Evolutionary conservation across 1,140 invertebrate genomes (phyloP).

Genomic region (Augochlora pura): DNA sequence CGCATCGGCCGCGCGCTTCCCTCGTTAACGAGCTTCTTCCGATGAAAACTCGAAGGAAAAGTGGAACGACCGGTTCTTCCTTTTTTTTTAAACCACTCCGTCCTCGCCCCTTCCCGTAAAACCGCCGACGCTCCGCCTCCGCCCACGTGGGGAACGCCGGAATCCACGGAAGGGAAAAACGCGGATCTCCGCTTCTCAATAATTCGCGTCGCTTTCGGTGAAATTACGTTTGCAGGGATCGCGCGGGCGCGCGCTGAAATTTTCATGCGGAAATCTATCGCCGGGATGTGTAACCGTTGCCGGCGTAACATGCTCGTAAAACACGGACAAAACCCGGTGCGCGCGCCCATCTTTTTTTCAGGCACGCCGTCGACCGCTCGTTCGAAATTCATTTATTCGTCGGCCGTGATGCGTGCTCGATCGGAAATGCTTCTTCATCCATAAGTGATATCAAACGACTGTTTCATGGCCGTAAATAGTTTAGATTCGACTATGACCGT

Average conservation of each 20-base stretch:
- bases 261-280: slow-evolving; percentile 6
- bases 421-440: no score
- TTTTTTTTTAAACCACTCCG: slow-evolving; percentile 18
- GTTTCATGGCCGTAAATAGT: no score
- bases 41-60: slow-evolving; percentile 46
- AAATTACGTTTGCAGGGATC: slow-evolving; percentile 8
- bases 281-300: background rate
- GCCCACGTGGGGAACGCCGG: no score
- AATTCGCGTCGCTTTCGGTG: slow-evolving; percentile 3
- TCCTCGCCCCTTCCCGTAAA: no score
- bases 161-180: background rate
- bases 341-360: background rate
- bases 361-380: no score
- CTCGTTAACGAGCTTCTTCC: slow-evolving; percentile 47
- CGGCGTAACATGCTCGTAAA: background rate
- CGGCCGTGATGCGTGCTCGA: no score
- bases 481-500: no score
- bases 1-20: background rate
- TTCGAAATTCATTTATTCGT: no score
- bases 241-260: slow-evolving; percentile 1
- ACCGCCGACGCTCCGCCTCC: background rate
- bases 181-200: slow-evolving; percentile 18
- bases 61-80: slow-evolving; percentile 51
- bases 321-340: background rate
- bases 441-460: no score